phyloP scores from a whole-genome alignment of 2,888 invertebrate genomes.

The Agrypnus murinus region DNA sequence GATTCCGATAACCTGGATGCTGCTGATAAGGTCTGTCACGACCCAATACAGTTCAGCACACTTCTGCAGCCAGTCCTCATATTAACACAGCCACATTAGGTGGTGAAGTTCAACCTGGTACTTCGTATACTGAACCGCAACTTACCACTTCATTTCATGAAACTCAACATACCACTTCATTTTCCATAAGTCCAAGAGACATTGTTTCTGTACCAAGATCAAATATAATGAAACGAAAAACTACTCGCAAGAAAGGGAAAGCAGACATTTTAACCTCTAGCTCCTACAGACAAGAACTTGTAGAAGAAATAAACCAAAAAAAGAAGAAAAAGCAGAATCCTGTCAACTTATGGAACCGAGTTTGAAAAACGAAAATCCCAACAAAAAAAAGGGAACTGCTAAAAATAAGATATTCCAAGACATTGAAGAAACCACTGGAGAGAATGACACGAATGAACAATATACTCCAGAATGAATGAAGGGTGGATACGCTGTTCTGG shows the following conservation, averaged over 20 bases:
- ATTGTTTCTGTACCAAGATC: too few relatives aligned
- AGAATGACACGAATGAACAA: constrained; percentile 44
- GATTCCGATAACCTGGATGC: not conserved
- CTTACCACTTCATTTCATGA: too few relatives aligned
- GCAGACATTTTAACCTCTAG: constrained; percentile 18
- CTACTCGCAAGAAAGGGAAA: too few relatives aligned
- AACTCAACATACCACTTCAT: too few relatives aligned
- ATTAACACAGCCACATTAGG: too few relatives aligned
- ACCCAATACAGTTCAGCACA: constrained; percentile 20
- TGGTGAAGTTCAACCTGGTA: too few relatives aligned
- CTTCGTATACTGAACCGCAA: too few relatives aligned
- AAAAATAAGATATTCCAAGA: not conserved
- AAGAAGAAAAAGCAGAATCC: constrained; percentile 18
- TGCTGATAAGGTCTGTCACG: not conserved
- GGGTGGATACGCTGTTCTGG: constrained; percentile 55
- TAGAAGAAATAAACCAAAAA: too few relatives aligned
- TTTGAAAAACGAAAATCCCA: not conserved
- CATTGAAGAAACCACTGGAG: not conserved
- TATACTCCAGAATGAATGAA: constrained; percentile 50
- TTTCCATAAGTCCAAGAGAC: constrained; percentile 8
- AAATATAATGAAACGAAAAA: too few relatives aligned
- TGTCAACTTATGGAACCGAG: too few relatives aligned
- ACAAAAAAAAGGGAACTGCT: not conserved
- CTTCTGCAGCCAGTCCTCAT: too few relatives aligned
- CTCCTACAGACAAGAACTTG: not conserved